Evolutionary conservation across 1,140 invertebrate genomes (phyloP).

Genomic region (Trichonephila inaurata): DNA sequence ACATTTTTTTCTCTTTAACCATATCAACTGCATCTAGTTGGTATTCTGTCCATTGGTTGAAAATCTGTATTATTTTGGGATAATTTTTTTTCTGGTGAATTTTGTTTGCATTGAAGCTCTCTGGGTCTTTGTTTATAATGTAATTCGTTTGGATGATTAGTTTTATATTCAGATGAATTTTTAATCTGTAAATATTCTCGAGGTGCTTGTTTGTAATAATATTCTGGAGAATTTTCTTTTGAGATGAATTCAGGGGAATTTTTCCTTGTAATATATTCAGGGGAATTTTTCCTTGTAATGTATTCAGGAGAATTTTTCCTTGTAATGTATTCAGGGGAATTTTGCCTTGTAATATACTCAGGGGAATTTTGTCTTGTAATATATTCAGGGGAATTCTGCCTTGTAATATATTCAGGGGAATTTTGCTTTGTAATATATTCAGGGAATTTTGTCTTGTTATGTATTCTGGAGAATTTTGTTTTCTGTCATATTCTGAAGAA

Average conservation of each 20-base stretch:
- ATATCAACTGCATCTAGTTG: no score
- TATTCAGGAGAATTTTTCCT: neutral
- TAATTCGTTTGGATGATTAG: neutral
- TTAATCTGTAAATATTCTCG: neutral
- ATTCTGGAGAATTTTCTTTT: slow-evolving; percentile 12
- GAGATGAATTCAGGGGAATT: neutral
- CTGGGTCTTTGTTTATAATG: neutral
- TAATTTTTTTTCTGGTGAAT: neutral
- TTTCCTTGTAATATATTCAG: neutral
- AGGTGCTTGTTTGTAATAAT: neutral
- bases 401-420: neutral
- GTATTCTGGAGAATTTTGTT: neutral
- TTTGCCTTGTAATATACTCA: neutral
- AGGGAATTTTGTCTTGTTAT: neutral
- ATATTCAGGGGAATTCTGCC: slow-evolving; percentile 37
- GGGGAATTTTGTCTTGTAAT: neutral
- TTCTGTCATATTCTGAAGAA: neutral
- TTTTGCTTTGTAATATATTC: neutral
- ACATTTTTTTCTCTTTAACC: no score
- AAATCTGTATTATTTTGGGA: no score
- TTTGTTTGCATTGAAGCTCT: slow-evolving; percentile 1
- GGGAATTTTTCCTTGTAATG: neutral
- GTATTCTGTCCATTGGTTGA: no score
- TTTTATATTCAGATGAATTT: neutral
- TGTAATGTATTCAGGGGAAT: neutral